These are phyloP conservation scores for Amphipyra berbera DNA, from an alignment of 2,888 invertebrate genomes.

Conservation along the genomic window DNA sequence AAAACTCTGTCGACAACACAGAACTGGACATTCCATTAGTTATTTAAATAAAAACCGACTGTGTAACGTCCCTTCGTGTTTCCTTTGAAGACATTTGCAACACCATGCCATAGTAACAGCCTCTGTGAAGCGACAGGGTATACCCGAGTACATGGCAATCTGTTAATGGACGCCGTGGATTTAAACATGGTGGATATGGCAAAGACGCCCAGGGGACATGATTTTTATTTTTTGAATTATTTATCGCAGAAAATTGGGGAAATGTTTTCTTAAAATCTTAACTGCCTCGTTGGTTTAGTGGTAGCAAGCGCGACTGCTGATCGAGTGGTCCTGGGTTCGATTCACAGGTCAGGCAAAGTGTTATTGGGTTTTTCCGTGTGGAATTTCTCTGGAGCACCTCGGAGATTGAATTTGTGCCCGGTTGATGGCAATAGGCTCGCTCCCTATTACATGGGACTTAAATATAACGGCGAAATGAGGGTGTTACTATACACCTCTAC, in stretches of 20 bases:
- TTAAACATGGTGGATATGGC: constrained; percentile 24
- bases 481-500: too few relatives aligned
- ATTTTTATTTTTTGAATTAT: constrained; percentile 17
- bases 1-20: background rate
- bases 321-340: too few relatives aligned
- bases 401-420: too few relatives aligned
- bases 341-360: too few relatives aligned
- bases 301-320: too few relatives aligned
- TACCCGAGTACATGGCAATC: constrained; percentile 61
- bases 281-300: too few relatives aligned
- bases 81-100: constrained; percentile 37
- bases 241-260: constrained; percentile 7
- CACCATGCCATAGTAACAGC: constrained; percentile 12
- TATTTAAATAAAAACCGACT: constrained; percentile 45
- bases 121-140: constrained; percentile 27
- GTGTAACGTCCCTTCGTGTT: constrained; percentile 1
- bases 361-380: too few relatives aligned
- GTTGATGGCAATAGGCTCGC: too few relatives aligned
- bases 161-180: constrained; percentile 65
- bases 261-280: background rate
- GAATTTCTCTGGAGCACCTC: too few relatives aligned
- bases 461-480: too few relatives aligned
- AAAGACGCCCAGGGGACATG: constrained; percentile 21
- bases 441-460: too few relatives aligned
- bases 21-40: constrained; percentile 22